Percentiles rank a stretch among this genome's conserved stretches.
These are phyloP conservation scores for Calliopum simillimum DNA, from an alignment of 2,888 invertebrate species.

Conservation along the genomic window DNA sequence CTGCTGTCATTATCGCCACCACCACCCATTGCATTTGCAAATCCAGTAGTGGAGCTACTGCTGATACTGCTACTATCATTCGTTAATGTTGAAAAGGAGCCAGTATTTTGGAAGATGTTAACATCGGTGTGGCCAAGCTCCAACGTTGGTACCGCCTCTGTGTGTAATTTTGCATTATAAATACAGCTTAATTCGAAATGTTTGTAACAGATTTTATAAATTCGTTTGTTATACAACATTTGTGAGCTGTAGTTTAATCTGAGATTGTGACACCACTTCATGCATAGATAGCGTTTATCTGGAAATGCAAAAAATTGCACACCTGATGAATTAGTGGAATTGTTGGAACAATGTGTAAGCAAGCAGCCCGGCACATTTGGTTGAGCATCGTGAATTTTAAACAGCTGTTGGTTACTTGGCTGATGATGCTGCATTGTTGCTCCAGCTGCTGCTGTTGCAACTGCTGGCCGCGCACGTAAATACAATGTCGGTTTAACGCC, in stretches of 20 bases:
- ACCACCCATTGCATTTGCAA: neutral
- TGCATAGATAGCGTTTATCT: slow-evolving; percentile 50
- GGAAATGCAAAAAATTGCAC: slow-evolving; percentile 48
- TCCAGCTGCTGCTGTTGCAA: slow-evolving; percentile 10
- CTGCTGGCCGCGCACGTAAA: slow-evolving; percentile 11
- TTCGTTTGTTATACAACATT: slow-evolving; percentile 41
- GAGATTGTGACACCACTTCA: slow-evolving; percentile 59
- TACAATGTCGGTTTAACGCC: slow-evolving; percentile 37
- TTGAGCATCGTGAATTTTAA: neutral
- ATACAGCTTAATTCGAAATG: slow-evolving; percentile 55
- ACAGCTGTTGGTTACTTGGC: neutral
- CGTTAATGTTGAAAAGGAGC: slow-evolving; percentile 22
- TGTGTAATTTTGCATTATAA: slow-evolving; percentile 45
- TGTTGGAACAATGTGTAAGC: slow-evolving; percentile 45
- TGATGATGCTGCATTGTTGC: slow-evolving; percentile 19
- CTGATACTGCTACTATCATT: slow-evolving; percentile 35
- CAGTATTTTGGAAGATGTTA: slow-evolving; percentile 54
- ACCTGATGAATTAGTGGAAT: slow-evolving; percentile 25
- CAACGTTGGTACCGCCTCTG: slow-evolving; percentile 58
- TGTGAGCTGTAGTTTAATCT: slow-evolving; percentile 42
- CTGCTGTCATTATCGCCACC: slow-evolving; percentile 35
- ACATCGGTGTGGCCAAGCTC: slow-evolving; percentile 54
- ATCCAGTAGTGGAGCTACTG: neutral
- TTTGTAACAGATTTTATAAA: slow-evolving; percentile 52
- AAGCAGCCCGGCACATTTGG: neutral